Conservation (phyloP, 2,797 vertebrate species). For the Bradypodion ventrale region DNA sequence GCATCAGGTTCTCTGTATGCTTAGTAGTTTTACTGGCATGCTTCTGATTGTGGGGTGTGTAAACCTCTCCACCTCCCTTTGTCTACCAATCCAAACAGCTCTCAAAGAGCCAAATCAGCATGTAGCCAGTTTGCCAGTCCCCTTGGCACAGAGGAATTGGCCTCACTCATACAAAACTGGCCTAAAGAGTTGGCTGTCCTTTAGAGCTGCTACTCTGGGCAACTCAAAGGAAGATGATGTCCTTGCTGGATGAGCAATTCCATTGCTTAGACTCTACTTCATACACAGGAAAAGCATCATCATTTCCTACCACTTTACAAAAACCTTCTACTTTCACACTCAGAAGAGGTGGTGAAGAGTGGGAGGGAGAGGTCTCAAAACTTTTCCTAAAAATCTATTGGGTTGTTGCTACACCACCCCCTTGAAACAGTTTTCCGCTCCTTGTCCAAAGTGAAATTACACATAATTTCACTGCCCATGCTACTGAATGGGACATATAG, state of each 20-base stretch:
- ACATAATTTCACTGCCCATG: constrained; percentile 13
- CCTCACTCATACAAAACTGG: constrained; percentile 38
- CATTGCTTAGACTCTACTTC: constrained; percentile 39
- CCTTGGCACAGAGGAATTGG: constrained; percentile 46
- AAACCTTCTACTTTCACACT: constrained; percentile 53
- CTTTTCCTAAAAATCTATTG: constrained; percentile 45
- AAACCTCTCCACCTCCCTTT: constrained; percentile 19
- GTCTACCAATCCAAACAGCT: constrained; percentile 40
- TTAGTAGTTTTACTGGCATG: constrained; percentile 7
- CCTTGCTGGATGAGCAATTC: constrained; percentile 49
- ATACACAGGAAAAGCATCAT: constrained; percentile 58
- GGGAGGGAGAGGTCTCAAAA: constrained; percentile 46
- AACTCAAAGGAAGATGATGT: constrained; percentile 65
- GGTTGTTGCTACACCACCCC: constrained; percentile 42
- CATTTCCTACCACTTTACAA: constrained; percentile 62
- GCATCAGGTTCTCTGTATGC: background rate
- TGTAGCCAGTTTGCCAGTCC: constrained; percentile 36
- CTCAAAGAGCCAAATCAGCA: constrained; percentile 38
- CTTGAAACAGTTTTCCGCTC: constrained; percentile 39
- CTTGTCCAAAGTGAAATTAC: constrained; percentile 41
- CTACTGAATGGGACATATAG: constrained; percentile 23
- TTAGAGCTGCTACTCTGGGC: constrained; percentile 42
- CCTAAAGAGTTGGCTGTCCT: constrained; percentile 43
- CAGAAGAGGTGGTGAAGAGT: constrained; percentile 35
- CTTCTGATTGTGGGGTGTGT: constrained; percentile 32